phyloP scores from a whole-genome alignment of 2,797 vertebrate species.

The Tarsius wallacei region DNA sequence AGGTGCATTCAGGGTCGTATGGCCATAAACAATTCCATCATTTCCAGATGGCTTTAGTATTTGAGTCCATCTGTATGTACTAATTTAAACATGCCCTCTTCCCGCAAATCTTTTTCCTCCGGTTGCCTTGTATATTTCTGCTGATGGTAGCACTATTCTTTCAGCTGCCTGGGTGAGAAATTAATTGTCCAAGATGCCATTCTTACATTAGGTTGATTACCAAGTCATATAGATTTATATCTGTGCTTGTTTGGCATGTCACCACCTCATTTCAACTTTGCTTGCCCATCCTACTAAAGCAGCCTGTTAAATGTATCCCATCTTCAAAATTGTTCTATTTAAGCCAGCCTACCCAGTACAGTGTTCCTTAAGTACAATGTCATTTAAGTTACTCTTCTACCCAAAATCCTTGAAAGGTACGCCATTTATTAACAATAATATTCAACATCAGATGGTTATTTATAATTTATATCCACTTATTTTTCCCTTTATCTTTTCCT shows the following conservation, averaged over 20 bases:
- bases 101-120: neutral
- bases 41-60: constrained; percentile 50
- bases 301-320: neutral
- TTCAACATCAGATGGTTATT: neutral
- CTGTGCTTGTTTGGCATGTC: neutral
- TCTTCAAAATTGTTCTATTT: neutral
- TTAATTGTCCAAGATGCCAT: neutral
- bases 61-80: neutral
- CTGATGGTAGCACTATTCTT: neutral
- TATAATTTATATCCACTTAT: neutral
- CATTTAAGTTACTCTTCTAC: neutral
- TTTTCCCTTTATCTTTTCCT: neutral
- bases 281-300: neutral
- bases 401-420: neutral
- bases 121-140: neutral
- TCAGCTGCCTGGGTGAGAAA: neutral
- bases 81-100: neutral
- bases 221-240: neutral
- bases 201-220: neutral
- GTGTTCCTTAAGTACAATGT: neutral
- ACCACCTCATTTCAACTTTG: neutral
- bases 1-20: too few relatives aligned
- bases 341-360: neutral
- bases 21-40: neutral
- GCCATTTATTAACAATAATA: constrained; percentile 18